Percentiles rank a stretch among this genome's conserved stretches.
phyloP scores from a whole-genome alignment of 2,797 vertebrate genomes.

The Alca torda region DNA sequence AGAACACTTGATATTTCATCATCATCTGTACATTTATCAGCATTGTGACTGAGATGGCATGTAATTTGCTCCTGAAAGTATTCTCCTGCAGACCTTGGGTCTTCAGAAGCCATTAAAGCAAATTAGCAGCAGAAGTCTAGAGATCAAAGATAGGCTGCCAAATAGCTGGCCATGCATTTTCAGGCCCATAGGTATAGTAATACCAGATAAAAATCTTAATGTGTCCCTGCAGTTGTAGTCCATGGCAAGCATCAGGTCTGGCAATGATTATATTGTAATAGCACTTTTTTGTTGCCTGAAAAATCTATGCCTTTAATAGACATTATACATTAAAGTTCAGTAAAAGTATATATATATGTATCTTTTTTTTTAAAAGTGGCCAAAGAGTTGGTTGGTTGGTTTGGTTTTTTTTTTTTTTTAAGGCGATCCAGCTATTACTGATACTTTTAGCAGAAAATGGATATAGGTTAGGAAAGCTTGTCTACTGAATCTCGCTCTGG shows the following conservation, averaged over 20 bases:
- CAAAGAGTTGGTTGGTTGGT: not conserved
- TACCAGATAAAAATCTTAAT: slow-evolving; percentile 25
- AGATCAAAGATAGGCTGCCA: slow-evolving; percentile 39
- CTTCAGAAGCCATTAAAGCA: slow-evolving; percentile 54
- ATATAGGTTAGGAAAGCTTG: not conserved
- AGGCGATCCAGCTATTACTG: not conserved
- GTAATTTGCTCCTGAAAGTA: slow-evolving; percentile 50
- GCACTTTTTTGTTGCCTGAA: not conserved
- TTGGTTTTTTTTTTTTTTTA: not conserved
- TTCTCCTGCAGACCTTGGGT: not conserved
- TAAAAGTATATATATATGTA: not conserved
- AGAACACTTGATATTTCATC: slow-evolving; percentile 41
- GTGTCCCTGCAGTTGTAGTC: not conserved
- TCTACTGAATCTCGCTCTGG: not conserved
- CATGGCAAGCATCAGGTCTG: not conserved
- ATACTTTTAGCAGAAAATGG: not conserved
- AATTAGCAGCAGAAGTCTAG: slow-evolving; percentile 36
- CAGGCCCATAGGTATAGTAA: slow-evolving; percentile 1
- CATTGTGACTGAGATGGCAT: slow-evolving; percentile 7
- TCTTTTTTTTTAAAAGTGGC: not conserved
- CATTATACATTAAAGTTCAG: not conserved
- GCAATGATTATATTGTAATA: not conserved
- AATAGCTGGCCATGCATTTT: slow-evolving; percentile 18
- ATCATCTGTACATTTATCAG: slow-evolving; percentile 51
- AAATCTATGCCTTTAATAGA: not conserved